Evolutionary conservation across 1,140 invertebrate genomes (phyloP), one percentile per base, ranked within the genome.

Genomic region (Pseudomyrmex concolor): DNA sequence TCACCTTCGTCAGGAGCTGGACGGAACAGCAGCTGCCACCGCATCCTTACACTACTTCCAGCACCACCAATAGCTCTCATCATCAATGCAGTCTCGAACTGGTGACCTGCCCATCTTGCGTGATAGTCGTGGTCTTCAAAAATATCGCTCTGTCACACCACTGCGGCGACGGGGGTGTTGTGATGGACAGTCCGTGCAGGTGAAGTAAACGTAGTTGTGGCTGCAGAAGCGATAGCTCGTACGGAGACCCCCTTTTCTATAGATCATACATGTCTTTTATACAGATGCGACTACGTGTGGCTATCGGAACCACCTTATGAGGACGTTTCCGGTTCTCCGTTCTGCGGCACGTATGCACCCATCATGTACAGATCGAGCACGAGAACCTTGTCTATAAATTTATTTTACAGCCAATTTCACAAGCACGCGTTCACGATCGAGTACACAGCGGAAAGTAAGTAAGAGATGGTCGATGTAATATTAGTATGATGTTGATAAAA

Each of bases 61-160:
- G 91, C 13, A 78, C 10, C 15, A 45, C 43, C 17, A 94, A 94
- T 68, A 92, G 91, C 86, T 94, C 93, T 12, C 94, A 94, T 84
- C 94, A 95, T 70, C 95, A 96, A 80, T 97, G 96, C 89, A 95
- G 94, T 78, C 92, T 97, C 63, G 96, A 97, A 89, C 91, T 97
- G 60, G 95, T 96, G 7, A 96, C 96, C 8, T 97, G 96, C 89
- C 96, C 96, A 0, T 96, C 96, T 2, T 97, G 96, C 88, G 95
- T 97, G 45, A 95, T 97, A 19, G 93, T 95, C 4, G 93, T 97
- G 12, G 95, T 94, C 55, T 96, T 97, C 80, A 95, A 94, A 82
- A 95, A 94, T 25, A 89, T 95, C 7, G 89, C 93, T 22, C 86
- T 95, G 72, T 87, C 92, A 1, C 93, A 94, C 70, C 91, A 93